Percentiles rank a stretch among this genome's conserved stretches.
phyloP scores from a whole-genome alignment of 2,888 invertebrate genomes.

The Chydorus sphaericus region DNA sequence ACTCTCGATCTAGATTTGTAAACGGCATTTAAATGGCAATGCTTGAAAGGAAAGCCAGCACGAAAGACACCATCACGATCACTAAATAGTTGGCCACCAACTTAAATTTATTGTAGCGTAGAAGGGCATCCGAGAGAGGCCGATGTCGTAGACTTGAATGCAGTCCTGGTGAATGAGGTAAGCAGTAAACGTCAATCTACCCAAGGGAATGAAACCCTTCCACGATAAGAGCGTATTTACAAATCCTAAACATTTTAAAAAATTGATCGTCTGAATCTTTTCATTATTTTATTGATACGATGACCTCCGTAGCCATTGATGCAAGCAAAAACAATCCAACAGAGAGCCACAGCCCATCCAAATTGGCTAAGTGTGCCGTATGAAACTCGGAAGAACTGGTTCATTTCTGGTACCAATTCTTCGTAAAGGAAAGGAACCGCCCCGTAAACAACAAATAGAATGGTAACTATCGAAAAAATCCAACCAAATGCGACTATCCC shows the following conservation, averaged over 20 bases:
- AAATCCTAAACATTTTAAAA: too few relatives aligned
- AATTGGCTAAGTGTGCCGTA: slow-evolving; percentile 70
- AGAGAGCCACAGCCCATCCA: slow-evolving; percentile 55
- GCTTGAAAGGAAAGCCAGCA: background rate
- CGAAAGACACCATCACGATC: background rate
- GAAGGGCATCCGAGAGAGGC: background rate
- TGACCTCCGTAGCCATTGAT: slow-evolving; percentile 46
- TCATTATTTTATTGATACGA: too few relatives aligned
- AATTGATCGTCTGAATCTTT: too few relatives aligned
- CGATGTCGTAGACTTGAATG: background rate
- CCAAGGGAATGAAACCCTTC: slow-evolving; percentile 69
- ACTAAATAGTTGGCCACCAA: background rate
- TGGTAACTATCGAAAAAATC: too few relatives aligned
- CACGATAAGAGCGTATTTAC: slow-evolving; percentile 68
- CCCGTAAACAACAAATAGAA: slow-evolving; percentile 64
- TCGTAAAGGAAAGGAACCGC: slow-evolving; percentile 41
- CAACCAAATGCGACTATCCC: too few relatives aligned
- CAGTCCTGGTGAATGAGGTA: slow-evolving; percentile 43
- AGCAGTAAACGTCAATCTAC: slow-evolving; percentile 83
- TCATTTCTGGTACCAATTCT: slow-evolving; percentile 38
- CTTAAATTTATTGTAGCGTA: background rate
- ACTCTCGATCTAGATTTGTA: background rate
- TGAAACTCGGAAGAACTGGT: slow-evolving; percentile 53
- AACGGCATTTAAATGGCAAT: slow-evolving; percentile 2
- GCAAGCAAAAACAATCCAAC: slow-evolving; percentile 67